Percentiles rank a stretch among this genome's conserved stretches.
Evolutionary conservation across 2,888 invertebrate species (phyloP).

Genomic region (Caenorhabditis panamensis): DNA sequence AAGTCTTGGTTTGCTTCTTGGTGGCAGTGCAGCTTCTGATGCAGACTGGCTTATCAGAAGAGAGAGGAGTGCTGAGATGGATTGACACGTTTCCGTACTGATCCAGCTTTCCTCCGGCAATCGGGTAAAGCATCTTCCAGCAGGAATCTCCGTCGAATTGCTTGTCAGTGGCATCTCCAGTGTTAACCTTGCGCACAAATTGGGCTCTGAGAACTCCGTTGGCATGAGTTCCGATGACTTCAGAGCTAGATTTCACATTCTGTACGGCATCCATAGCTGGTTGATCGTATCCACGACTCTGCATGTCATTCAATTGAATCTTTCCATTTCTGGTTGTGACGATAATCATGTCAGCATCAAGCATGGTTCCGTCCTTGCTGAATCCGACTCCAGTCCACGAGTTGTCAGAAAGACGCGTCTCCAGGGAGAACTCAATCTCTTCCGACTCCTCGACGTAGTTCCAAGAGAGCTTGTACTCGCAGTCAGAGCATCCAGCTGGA

Average conservation of each 20-base stretch:
- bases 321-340: constrained; percentile 72
- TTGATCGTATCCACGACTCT: constrained; percentile 67
- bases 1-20: constrained; percentile 16
- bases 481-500: constrained; percentile 78
- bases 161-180: constrained; percentile 74
- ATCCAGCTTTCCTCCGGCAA: constrained; percentile 76
- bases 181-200: constrained; percentile 77
- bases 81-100: constrained; percentile 73
- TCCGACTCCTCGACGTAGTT: constrained; percentile 78
- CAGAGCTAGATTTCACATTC: constrained; percentile 54
- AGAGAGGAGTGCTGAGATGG: constrained; percentile 73
- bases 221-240: constrained; percentile 72
- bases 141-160: constrained; percentile 76
- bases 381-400: constrained; percentile 81
- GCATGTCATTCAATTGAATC: constrained; percentile 78
- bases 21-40: constrained; percentile 69
- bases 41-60: constrained; percentile 75
- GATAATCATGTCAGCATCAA: constrained; percentile 79
- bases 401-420: constrained; percentile 76
- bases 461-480: constrained; percentile 79
- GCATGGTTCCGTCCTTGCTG: constrained; percentile 76
- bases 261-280: constrained; percentile 65
- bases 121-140: constrained; percentile 79
- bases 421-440: constrained; percentile 80
- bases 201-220: constrained; percentile 80